Base-by-base conservation (phyloP, 2,888 invertebrate genomes). In the Abscondita cerata region DNA sequence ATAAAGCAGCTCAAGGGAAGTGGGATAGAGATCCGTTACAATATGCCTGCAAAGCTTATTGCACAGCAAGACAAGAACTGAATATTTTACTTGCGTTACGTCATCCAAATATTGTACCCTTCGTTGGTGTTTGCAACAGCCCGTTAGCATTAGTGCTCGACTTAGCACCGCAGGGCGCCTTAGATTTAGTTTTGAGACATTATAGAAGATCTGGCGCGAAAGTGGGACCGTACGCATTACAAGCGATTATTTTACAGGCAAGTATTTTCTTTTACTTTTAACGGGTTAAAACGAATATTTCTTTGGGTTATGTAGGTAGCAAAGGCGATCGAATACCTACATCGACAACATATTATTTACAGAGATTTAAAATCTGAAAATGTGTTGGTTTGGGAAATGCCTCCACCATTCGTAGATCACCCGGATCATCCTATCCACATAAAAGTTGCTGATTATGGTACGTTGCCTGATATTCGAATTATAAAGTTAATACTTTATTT, bases 331-430 rank as follows among this genome's bases (percentile, higher is more conserved):
- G 96, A 96, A 80, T 98, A 98, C 81, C 84, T 99, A 18, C 99
- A 99, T 82, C 89, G 93, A 8, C 88, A 92, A 62, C 89, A 93
- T 65, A 95, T 99, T 38, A 95, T 99, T 67, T 98, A 98, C 80
- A 84, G 94, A 41, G 95, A 96, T 79, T 82, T 96, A 9, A 93
- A 99, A 84, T 95, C 96, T 0, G 98, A 98, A 79, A 99, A 99
- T 82, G 96, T 99, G 40, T 82, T 99, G 1, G 98, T 98, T n/a
- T 99, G 98, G 98, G 87, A 92, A 68, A 89, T 98, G 83, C 98
- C 98, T 0, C 83, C 87, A 16, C 92, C 96, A 0, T 88, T 88
- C 75, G 85, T 87, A 62, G 85, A 87, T 50, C 85, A 86, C 60
- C 87, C 88, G 0, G 87, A 89, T 66, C 83, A 86, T 68, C 83